Percentiles rank a stretch among this genome's conserved stretches.
Conservation (phyloP, 2,888 invertebrate genomes). For the Sminthurinus aureus region DNA sequence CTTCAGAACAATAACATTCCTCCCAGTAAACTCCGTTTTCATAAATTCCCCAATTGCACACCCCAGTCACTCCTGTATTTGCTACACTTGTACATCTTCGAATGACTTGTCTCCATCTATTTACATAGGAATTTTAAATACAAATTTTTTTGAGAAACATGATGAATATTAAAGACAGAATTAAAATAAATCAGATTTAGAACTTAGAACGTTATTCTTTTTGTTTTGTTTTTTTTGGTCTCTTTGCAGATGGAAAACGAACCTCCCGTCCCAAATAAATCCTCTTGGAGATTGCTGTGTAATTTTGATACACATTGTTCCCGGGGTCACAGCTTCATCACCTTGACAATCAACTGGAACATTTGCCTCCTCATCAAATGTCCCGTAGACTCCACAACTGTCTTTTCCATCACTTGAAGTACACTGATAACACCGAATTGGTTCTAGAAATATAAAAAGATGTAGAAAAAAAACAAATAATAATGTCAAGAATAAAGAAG, state of each 20-base stretch:
- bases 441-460: slow-evolving; percentile 62
- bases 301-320: slow-evolving; percentile 95
- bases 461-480: too few relatives aligned
- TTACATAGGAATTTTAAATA: neutral
- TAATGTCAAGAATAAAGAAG: too few relatives aligned
- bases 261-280: slow-evolving; percentile 75
- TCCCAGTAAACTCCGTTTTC: slow-evolving; percentile 97
- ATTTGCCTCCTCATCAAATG: slow-evolving; percentile 83
- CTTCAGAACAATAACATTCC: slow-evolving; percentile 92
- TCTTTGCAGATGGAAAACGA: neutral
- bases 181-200: neutral
- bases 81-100: slow-evolving; percentile 89
- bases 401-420: slow-evolving; percentile 83
- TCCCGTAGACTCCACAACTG: slow-evolving; percentile 85
- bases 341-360: slow-evolving; percentile 93
- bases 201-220: neutral
- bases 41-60: slow-evolving; percentile 95
- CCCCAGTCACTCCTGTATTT: slow-evolving; percentile 90
- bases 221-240: neutral
- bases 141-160: neutral
- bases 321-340: slow-evolving; percentile 92
- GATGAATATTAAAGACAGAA: neutral
- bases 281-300: slow-evolving; percentile 93
- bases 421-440: slow-evolving; percentile 93
- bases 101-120: slow-evolving; percentile 88